Evolutionary conservation across 2,113 vertebrate species (phyloP), one percentile per base, ranked within the genome.

Genomic region (Rutilus rutilus): DNA sequence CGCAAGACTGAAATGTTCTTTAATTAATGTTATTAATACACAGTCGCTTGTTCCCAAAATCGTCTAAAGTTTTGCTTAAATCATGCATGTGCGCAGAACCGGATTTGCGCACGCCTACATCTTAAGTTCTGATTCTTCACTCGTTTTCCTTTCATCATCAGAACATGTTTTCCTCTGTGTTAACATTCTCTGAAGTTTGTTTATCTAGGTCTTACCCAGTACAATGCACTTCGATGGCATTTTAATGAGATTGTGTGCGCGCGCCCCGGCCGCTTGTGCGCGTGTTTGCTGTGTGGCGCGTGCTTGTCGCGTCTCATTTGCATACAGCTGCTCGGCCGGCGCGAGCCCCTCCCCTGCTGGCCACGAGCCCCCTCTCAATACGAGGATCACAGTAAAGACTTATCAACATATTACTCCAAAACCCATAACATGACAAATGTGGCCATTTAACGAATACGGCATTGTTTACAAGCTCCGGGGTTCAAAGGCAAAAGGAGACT

Each of bases 261-360:
- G 86, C 89, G 84, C 82, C 86, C 85, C 80, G 89, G 84, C 83
- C 52, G 87, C 90, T 92, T 93, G 94, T 94, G 95, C 91, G 95
- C 90, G 92, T 96, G 93, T 96, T 97, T 97, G 96, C 93, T 96
- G 94, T 95, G 92, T 92, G 95, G 95, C 96, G 96, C 94, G 95
- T 96, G 96, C 94, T 94, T 91, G 93, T 91, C 92, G 95, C 94
- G 93, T 94, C 94, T 94, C 11, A 98, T 98, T 98, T 97, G 93
- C 97, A 97, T 98, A 98, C 97, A 98, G 97, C 97, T 97, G 97
- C 96, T 84, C 30, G 27, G 88, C 91, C 87, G 86, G 91, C 88
- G 89, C 88, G 80, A 67, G 77, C 90, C 59, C 86, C 90, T n/a
- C 67, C 67, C 78, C 83, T 50, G 82, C 90, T 88, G 52, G 91